Conservation (phyloP, 2,888 invertebrate genomes). For the Acronicta aceris region DNA sequence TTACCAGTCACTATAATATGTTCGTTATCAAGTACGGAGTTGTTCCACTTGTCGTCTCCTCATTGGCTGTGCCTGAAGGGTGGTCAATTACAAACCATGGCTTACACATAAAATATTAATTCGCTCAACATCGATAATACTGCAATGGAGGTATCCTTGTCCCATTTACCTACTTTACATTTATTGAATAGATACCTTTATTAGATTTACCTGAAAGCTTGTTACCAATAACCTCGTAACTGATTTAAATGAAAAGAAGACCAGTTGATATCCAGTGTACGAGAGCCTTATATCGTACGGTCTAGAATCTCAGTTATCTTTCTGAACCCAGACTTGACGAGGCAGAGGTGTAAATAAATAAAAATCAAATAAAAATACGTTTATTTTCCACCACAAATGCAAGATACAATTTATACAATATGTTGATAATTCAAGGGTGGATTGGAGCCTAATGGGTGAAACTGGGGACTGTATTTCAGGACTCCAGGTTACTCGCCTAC, state of each 20-base stretch:
- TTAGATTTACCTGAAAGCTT: constrained; percentile 31
- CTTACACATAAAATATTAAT: constrained; percentile 32
- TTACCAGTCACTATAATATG: not conserved
- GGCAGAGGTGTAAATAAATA: too few relatives aligned
- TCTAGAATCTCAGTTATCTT: too few relatives aligned
- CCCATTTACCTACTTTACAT: constrained; percentile 62
- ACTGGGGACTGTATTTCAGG: too few relatives aligned
- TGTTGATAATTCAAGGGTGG: too few relatives aligned
- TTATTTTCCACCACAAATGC: too few relatives aligned
- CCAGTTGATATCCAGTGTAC: too few relatives aligned
- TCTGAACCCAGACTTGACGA: too few relatives aligned
- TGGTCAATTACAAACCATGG: not conserved
- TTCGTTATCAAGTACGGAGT: not conserved
- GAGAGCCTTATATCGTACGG: too few relatives aligned
- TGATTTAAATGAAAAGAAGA: not conserved
- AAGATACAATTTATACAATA: too few relatives aligned
- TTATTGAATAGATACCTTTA: constrained; percentile 38
- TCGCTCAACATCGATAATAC: constrained; percentile 33
- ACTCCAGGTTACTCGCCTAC: too few relatives aligned
- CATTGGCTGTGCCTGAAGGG: constrained; percentile 14
- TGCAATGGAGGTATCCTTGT: constrained; percentile 61
- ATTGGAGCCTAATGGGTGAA: too few relatives aligned
- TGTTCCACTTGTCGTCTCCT: not conserved
- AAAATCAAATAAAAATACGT: too few relatives aligned
- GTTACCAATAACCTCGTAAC: constrained; percentile 9